Evolutionary conservation across 2,888 invertebrate genomes (phyloP), one percentile per base, ranked within the genome.

Genomic region (Autographa pulchrina): DNA sequence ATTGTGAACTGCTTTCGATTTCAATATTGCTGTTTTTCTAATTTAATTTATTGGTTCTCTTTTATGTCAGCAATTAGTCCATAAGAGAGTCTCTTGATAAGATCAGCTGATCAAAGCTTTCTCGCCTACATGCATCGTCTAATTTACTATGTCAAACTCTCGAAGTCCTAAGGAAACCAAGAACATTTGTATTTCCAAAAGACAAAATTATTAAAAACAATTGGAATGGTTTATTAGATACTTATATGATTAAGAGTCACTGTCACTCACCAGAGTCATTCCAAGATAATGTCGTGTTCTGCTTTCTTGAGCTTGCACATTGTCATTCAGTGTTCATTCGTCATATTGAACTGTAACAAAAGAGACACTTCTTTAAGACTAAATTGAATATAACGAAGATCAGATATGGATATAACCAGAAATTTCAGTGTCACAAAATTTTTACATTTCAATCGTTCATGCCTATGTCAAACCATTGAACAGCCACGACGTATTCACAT

Each of bases 321-420:
- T 82, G 74, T 88, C 75, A 77, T 67, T 86, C 74, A 82, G 69
- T 73, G 72, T 60, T 74, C 70, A 68, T 73, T 63, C 72, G 78
- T 72, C 77, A 72, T 74, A 54, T 18, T 82, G 83, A 90, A 89
- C 94, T 94, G 92, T n/a, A 94, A 94, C 90, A 93, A 91, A 74
- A 81, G 56, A 35, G 9, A 62, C 18, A 35, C 2, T 35, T 38
- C 9, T 32, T 35, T 18, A 18, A 20, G 41, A 18, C 20, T 2
- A 41, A 62, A 18, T n/a, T 20, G 16, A 35, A 62, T 38, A 35
- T 62, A 11, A 38, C 11, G 8, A 11, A 38, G 1, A 38, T 0
- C 11, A 38, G 11, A 11, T 0, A 8, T 38, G 38, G 11, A 38
- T 38, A 9, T 8, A 35, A 35, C 9, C 5, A 35, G 4, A 35